Base-by-base conservation (phyloP, 2,888 invertebrate genomes). In the Tenthredo livida region DNA sequence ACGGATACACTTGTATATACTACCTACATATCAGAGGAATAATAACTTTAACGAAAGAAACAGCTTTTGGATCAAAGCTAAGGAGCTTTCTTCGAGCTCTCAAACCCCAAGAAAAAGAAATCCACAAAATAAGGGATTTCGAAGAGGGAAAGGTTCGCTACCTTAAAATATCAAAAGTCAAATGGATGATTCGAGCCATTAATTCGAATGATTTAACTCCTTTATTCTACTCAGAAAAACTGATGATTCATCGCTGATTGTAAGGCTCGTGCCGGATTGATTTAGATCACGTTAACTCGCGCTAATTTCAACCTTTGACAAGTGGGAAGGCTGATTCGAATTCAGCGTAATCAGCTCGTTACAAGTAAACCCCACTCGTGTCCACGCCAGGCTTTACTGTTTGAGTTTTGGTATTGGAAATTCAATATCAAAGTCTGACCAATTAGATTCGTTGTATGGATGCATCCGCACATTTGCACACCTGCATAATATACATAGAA, bases 321-420 rank as follows among this genome's bases (percentile, higher is more conserved):
- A 29, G 21, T 50, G 9, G 25, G 12, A 54, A 77, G 54, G n/a
- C 77, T 77, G 15, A 77, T 77, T 77, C n/a, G 12, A 77, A 77
- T 77, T 33, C 47, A 77, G 5, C 17, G 50, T 77, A 77, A 77
- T 50, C 77, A 77, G 50, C 29, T 29, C 54, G 29, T 50, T 37
- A 77, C 77, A 77, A 50, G 29, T 50, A 77, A 77, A 54, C 77
- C 77, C 10, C 77, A 54, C 33, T 77, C 21, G 29, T n/a, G 50
- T 77, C 50, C 25, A 29, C 54, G 25, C 25, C 50, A 47, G 50
- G 77, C 17, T 54, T 25, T 29, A 15, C 54, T 33, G 50, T 77
- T 77, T 77, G 29, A 77, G 37, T 80, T 61, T 61, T 43, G 80
- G 61, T 61, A 25, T 65, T 37, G 61, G 40, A 15, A 61, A 80